Percentiles rank a stretch among this genome's conserved stretches.
phyloP scores from a whole-genome alignment of 2,888 invertebrate species.

The Pediacus dermestoides region DNA sequence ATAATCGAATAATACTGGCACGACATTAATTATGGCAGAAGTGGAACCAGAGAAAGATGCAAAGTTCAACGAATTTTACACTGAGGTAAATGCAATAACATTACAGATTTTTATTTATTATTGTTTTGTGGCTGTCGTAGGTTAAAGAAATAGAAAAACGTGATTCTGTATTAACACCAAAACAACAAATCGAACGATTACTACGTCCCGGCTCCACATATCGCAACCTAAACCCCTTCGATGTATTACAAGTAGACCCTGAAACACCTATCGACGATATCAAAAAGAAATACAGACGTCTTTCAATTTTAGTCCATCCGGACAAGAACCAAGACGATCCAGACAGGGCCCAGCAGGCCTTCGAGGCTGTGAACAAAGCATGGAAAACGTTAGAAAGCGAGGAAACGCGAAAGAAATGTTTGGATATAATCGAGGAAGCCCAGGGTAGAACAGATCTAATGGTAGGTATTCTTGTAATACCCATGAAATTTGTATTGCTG shows the following conservation, averaged over 20 bases:
- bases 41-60: slow-evolving; percentile 58
- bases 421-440: slow-evolving; percentile 96
- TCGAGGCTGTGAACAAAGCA: slow-evolving; percentile 90
- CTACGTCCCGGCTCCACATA: slow-evolving; percentile 96
- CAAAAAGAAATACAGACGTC: slow-evolving; percentile 92
- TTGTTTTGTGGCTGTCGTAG: slow-evolving; percentile 51
- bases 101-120: neutral
- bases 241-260: slow-evolving; percentile 88
- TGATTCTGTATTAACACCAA: slow-evolving; percentile 93
- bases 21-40: too few species aligned
- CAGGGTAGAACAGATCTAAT: slow-evolving; percentile 90
- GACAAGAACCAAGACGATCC: slow-evolving; percentile 97
- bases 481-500: too few species aligned
- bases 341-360: slow-evolving; percentile 89
- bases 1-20: slow-evolving; percentile 14
- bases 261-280: slow-evolving; percentile 86
- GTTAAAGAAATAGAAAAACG: slow-evolving; percentile 98
- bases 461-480: too few species aligned
- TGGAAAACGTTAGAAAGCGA: slow-evolving; percentile 96
- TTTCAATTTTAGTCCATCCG: slow-evolving; percentile 98
- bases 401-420: slow-evolving; percentile 86
- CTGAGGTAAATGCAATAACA: slow-evolving; percentile 64
- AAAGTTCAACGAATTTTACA: slow-evolving; percentile 77
- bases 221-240: slow-evolving; percentile 96
- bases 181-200: slow-evolving; percentile 95